These are phyloP conservation scores for Pteronotus mesoamericanus DNA, from an alignment of 2,797 vertebrate species.

Conservation along the genomic window DNA sequence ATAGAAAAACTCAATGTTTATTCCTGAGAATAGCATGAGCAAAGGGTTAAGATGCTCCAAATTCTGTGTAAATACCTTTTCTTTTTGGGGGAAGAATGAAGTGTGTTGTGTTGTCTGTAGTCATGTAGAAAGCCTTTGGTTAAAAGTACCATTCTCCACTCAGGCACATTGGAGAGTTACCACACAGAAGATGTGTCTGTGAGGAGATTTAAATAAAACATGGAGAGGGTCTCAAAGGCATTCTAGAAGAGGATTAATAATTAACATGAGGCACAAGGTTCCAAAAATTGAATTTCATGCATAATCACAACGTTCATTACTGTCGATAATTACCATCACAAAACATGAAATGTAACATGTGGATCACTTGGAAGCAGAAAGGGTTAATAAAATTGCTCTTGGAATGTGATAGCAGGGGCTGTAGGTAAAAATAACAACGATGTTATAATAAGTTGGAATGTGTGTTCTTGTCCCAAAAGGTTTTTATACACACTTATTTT, in stretches of 20 bases:
- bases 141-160: background rate
- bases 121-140: background rate
- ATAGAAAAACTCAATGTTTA: constrained; percentile 26
- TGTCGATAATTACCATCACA: background rate
- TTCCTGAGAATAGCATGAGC: constrained; percentile 19
- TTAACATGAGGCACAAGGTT: constrained; percentile 24
- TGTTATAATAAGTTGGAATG: constrained; percentile 25
- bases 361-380: background rate
- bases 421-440: background rate
- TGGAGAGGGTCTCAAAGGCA: background rate
- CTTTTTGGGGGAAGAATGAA: constrained; percentile 33
- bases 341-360: background rate
- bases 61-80: background rate
- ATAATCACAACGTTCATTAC: background rate
- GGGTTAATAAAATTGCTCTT: constrained; percentile 43
- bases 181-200: constrained; percentile 27
- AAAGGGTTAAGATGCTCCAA: background rate
- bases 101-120: background rate
- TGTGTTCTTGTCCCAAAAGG: constrained; percentile 23
- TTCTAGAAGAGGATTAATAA: background rate
- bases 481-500: constrained; percentile 57
- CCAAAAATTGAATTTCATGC: constrained; percentile 35
- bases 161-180: background rate
- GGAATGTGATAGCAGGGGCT: background rate
- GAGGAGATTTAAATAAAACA: constrained; percentile 46